Evolutionary conservation across 2,113 vertebrate species (phyloP).

Genomic region (Lucifuga dentata): DNA sequence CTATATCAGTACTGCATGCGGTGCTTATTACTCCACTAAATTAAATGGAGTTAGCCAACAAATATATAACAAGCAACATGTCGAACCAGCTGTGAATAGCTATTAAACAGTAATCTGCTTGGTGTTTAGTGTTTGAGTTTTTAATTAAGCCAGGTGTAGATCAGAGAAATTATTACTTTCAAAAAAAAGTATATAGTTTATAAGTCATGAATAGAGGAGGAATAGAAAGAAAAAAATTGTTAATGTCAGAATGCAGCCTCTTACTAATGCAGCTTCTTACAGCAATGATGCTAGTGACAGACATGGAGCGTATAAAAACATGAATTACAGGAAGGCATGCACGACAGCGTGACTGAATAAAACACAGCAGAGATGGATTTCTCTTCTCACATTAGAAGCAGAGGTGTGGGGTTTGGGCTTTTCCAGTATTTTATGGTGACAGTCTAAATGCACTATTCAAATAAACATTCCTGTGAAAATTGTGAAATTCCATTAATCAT

Average conservation of each 20-base stretch:
- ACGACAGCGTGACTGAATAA: constrained; percentile 23
- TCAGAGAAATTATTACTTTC: too few relatives aligned
- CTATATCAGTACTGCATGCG: too few relatives aligned
- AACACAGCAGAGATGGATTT: constrained; percentile 31
- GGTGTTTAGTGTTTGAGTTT: too few relatives aligned
- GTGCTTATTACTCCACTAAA: not conserved
- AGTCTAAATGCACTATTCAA: constrained; percentile 62
- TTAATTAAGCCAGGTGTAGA: too few relatives aligned
- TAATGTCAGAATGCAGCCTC: constrained; percentile 16
- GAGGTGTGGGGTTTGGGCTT: not conserved
- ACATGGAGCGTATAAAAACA: constrained; percentile 25
- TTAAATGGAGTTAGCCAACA: not conserved
- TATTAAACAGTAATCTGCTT: not conserved
- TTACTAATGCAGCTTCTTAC: not conserved
- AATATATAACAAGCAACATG: not conserved
- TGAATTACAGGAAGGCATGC: constrained; percentile 16
- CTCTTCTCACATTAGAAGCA: constrained; percentile 30
- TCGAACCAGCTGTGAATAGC: not conserved
- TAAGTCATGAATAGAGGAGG: constrained; percentile 1
- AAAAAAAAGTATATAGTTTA: constrained; percentile 28
- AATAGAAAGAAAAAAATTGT: too few relatives aligned
- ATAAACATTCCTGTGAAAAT: constrained; percentile 62
- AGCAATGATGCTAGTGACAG: constrained; percentile 34
- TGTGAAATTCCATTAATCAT: constrained; percentile 69
- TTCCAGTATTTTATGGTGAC: constrained; percentile 1